Conservation (phyloP, 2,113 vertebrate species). For the Echinops telfairi region DNA sequence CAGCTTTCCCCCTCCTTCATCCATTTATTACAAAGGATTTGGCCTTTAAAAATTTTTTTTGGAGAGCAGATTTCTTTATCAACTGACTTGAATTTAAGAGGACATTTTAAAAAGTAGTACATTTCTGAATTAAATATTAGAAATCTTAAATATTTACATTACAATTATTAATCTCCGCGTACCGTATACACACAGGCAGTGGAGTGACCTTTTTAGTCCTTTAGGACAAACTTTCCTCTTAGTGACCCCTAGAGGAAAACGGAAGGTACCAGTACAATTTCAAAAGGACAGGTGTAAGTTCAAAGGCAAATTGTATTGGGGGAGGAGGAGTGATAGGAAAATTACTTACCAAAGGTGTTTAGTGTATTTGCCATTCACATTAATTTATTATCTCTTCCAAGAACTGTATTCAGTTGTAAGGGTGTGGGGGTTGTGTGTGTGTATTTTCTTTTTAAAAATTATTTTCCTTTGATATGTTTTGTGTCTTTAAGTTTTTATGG, state of each 20-base stretch:
- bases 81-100: conserved; percentile 53
- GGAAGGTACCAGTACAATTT: conserved; percentile 44
- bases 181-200: background rate
- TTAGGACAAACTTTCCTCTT: conserved; percentile 14
- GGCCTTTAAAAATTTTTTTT: background rate
- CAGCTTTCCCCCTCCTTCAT: background rate
- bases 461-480: too few relatives aligned
- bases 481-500: too few relatives aligned
- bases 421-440: background rate
- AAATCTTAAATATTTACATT: too few relatives aligned
- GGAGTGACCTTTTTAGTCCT: conserved; percentile 1
- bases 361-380: background rate
- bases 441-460: background rate
- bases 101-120: conserved; percentile 39
- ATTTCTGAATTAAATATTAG: background rate
- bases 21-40: background rate
- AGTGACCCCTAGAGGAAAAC: background rate
- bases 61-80: conserved; percentile 14
- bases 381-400: background rate
- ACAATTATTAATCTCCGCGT: background rate
- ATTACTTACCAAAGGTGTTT: background rate
- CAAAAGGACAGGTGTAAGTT: conserved; percentile 25
- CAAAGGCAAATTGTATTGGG: background rate
- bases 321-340: too few relatives aligned
- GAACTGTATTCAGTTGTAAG: background rate